A percentile compares a stretch with the other conserved stretches of the same genome.
phyloP scores from a whole-genome alignment of 2,888 invertebrate species.

The Orthosia cruda region DNA sequence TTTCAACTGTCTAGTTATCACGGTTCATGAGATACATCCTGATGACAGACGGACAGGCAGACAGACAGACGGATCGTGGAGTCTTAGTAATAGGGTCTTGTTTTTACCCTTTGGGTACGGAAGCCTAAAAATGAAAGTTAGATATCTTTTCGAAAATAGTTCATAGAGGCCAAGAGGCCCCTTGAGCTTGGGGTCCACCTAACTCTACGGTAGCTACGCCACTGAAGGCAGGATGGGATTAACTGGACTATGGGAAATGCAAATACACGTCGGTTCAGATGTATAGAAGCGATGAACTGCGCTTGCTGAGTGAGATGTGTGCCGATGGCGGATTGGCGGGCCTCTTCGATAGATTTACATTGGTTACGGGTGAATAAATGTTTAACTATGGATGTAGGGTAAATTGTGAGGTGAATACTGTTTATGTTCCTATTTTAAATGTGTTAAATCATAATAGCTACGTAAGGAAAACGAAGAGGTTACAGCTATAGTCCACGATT shows the following conservation, averaged over 20 bases:
- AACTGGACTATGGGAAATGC: conserved; percentile 53
- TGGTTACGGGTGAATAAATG: conserved; percentile 19
- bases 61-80: no score
- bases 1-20: no score
- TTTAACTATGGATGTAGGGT: conserved; percentile 3
- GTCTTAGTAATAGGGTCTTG: no score
- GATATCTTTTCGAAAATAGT: no score
- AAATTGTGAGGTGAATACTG: neutral
- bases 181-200: no score
- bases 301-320: conserved; percentile 41
- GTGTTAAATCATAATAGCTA: neutral
- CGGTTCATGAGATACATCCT: no score
- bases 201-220: no score
- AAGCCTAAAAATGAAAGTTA: no score
- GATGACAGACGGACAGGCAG: no score
- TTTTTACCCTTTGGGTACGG: no score
- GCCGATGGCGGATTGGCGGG: neutral
- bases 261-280: conserved; percentile 34
- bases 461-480: neutral
- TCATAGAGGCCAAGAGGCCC: no score
- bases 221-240: conserved; percentile 34
- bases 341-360: conserved; percentile 17
- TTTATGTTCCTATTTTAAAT: neutral
- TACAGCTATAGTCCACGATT: no score
- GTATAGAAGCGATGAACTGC: conserved; percentile 32